Evolutionary conservation across 2,113 vertebrate species (phyloP), one percentile per base, ranked within the genome.

Genomic region (Thamnophis sirtalis): DNA sequence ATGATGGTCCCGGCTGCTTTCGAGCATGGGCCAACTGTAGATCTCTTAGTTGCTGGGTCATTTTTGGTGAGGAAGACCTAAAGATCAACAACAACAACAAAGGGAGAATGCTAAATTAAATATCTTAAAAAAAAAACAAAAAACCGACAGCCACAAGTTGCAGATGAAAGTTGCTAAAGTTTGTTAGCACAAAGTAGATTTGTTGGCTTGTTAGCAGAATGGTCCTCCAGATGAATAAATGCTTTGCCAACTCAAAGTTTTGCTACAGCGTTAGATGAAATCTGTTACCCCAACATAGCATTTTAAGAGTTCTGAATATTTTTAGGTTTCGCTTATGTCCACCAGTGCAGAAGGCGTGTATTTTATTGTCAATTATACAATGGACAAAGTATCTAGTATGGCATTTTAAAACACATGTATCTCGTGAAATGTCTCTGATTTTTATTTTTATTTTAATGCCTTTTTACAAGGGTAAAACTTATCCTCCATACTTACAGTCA

Each of bases 11-110:
- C 0, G 97, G 96, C 0, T 97, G 97, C 97, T 99, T 99, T 95
- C 97, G 98, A 95, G 97, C 91, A 33, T 97, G 97, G 0, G 97
- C 96, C 91, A 98, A 96, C 96, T 98, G 98, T 92, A 98, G 95
- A 92, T 98, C 98, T 92, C 98, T 97, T 97, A 98, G 97, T 94
- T 98, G 98, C 96, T 98, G 98, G 1, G 97, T 98, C 98, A 99
- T 98, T 97, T 98, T 99, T 93, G 98, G 97, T 28, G 98, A 97
- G 91, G 98, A 98, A 43, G 97, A 98, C 98, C 98, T 99, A 94
- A 24, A 5, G 21, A 91, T 19, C 63, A n/a, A 13, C 60, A 51
- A 87, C 38, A 88, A 24, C 22, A 19, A 55, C 9, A 63, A 24
- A 58, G 58, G 92, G 0, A 21, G 49, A 93, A 56, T 9, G n/a